phyloP scores from a whole-genome alignment of 2,888 invertebrate species.

The Mimas tiliae region DNA sequence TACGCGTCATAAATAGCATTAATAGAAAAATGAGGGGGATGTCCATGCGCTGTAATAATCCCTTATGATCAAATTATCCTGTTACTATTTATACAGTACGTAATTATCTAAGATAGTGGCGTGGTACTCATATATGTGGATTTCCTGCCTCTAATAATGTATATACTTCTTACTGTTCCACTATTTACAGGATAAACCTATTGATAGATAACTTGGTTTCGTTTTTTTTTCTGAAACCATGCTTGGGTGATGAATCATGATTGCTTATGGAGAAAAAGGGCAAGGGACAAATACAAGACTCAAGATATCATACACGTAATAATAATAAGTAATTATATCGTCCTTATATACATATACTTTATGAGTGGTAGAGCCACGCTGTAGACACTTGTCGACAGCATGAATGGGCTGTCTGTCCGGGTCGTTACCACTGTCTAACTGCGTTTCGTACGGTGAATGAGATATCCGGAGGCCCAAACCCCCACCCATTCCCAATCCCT shows the following conservation, averaged over 20 bases:
- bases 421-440: too few relatives aligned
- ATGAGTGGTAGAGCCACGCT: too few relatives aligned
- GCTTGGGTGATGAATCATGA: not conserved
- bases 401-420: too few relatives aligned
- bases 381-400: too few relatives aligned
- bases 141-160: not conserved
- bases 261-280: not conserved
- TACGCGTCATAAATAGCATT: conserved; percentile 24
- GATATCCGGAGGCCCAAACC: too few relatives aligned
- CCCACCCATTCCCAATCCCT: too few relatives aligned
- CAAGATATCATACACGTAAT: too few relatives aligned
- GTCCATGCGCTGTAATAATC: conserved; percentile 1
- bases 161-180: not conserved
- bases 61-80: conserved; percentile 43
- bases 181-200: not conserved
- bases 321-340: too few relatives aligned
- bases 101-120: not conserved
- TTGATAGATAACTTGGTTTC: not conserved
- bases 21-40: not conserved
- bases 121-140: not conserved
- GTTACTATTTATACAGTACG: not conserved
- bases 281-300: too few relatives aligned
- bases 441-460: too few relatives aligned
- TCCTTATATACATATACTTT: too few relatives aligned
- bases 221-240: not conserved